Evolutionary conservation across 2,888 invertebrate species (phyloP), one percentile per base, ranked within the genome.

Genomic region (Tetrapedia diversipes): DNA sequence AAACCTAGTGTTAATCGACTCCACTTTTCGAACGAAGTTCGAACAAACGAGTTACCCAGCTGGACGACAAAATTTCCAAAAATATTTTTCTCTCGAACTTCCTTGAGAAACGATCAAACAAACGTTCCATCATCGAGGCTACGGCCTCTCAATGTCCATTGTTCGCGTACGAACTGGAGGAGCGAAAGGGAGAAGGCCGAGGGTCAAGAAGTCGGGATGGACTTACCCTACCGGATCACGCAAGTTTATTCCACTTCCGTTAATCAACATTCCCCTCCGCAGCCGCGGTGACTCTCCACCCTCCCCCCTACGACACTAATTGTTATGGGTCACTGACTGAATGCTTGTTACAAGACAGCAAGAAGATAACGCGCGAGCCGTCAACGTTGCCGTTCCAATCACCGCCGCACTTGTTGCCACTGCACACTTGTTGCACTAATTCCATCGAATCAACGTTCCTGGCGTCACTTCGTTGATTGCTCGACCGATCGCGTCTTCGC

Each of bases 261-360:
- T 84, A 86, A 89, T 89, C 86, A 82, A 79, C 83, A 86, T 84
- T 81, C 80, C 83, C 82, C 86, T 79, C 77, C 72, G 65, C 77
- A 75, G n/a, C 77, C 79, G 79, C 68, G 74, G 82, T 84, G 80
- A 80, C 73, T 81, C 75, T 59, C 76, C n/a, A n/a, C n/a, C 82
- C 79, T 82, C 72, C 79, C 70, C 74, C 81, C 71, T n/a, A 82
- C 81, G 74, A 82, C 78, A 84, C 83, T 89, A 89, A 90, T 89
- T 90, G 87, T 90, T 86, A 83, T 88, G 87, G 90, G 90, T 90
- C 90, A 89, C 86, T 90, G 90, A 90, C 89, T 87, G 85, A 83
- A 81, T 80, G 82, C 80, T 80, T 69, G 83, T 80, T 82, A 79
- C 83, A 83, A 84, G 77, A 82, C 81, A 79, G 79, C 75, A 77